Evolutionary conservation across 2,888 invertebrate species (phyloP), one percentile per base, ranked within the genome.

Genomic region (Leptopilina myrica): DNA sequence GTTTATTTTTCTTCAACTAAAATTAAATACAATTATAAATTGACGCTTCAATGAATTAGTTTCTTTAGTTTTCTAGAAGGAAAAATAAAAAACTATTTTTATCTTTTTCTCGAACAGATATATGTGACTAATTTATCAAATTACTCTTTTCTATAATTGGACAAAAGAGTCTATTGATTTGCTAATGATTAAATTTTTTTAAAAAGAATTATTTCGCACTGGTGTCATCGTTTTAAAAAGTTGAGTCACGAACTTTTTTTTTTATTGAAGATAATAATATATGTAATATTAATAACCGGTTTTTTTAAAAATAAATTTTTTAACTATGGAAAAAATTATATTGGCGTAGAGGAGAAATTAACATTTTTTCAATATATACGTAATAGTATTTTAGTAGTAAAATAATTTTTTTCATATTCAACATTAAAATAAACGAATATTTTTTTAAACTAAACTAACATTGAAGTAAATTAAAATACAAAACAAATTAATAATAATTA

Each of bases 161-260:
- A 15, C 20, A 62, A 62, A 62, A 62, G 62, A 62, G 62, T n/a
- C 20, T 9, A 62, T 62, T n/a, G 62, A 62, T 62, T 62, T 62
- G 7, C 62, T 62, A 49, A 49, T 49, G 62, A 15, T 62, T 62
- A 62, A 62, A 20, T 11, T n/a, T 20, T 20, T 15, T 15, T 15
- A 59, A 20, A 62, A n/a, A 20, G 11, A 9, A 62, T 20, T 20
- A 15, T 15, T 9, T 20, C 20, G 20, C 62, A 9, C 9, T 20
- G 62, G 59, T 62, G 15, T 62, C 62, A 59, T 59, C 59, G n/a
- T 62, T 62, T 9, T 6, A 62, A 20, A 62, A 9, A 62, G 20
- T 59, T 15, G 62, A 62, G 15, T 62, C 20, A 62, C 20, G 9
- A 62, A 62, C 15, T 4, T 43, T 11, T 20, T 20, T 20, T 3